Conservation (phyloP, 2,888 invertebrate species). For the Aspidiotus rigidus region DNA sequence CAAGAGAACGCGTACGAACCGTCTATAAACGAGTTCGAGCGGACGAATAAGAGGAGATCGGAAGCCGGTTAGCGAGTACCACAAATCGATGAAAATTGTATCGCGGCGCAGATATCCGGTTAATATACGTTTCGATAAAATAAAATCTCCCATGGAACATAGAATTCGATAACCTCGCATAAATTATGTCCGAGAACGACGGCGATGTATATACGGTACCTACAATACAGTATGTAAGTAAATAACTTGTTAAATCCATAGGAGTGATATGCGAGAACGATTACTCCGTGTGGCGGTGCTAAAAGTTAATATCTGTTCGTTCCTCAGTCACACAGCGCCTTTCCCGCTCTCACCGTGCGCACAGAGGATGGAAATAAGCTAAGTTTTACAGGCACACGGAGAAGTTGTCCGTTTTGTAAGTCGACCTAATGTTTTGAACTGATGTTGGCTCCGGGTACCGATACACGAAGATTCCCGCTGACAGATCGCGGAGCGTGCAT, state of each 20-base stretch:
- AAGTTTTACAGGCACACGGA: too few relatives aligned
- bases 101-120: not conserved
- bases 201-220: not conserved
- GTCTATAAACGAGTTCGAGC: too few relatives aligned
- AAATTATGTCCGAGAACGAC: constrained; percentile 19
- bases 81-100: constrained; percentile 12
- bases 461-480: constrained; percentile 21
- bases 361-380: too few relatives aligned
- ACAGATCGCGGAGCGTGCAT: constrained; percentile 5
- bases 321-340: too few relatives aligned
- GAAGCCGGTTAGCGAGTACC: constrained; percentile 12
- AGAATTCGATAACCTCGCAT: constrained; percentile 26
- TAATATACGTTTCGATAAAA: too few relatives aligned
- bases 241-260: constrained; percentile 17
- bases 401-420: too few relatives aligned
- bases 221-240: not conserved
- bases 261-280: constrained; percentile 22
- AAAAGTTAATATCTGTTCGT: not conserved
- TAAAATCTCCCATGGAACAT: too few relatives aligned
- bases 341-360: too few relatives aligned
- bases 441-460: constrained; percentile 7
- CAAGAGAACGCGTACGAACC: too few relatives aligned
- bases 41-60: constrained; percentile 9
- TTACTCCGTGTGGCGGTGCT: constrained; percentile 6
- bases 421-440: too few relatives aligned